Percentiles rank a stretch among this genome's conserved stretches.
Conservation (phyloP, 1,140 invertebrate species). For the Cardiocondyla obscurior region DNA sequence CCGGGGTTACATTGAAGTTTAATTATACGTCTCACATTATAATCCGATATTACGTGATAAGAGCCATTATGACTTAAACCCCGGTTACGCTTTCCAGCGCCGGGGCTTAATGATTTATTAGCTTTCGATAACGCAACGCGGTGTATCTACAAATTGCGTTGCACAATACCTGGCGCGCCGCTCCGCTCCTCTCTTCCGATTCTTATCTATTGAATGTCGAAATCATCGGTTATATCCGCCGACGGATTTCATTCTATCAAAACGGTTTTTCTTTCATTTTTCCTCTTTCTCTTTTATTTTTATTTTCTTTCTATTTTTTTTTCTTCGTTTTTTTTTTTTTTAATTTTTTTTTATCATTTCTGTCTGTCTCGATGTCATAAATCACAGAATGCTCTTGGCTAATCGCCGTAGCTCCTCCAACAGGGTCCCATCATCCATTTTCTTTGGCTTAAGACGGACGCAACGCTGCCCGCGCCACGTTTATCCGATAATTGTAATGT, state of each 20-base stretch:
- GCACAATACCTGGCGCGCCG: neutral
- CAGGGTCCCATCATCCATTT: slow-evolving; percentile 40
- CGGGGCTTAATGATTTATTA: slow-evolving; percentile 32
- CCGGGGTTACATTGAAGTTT: slow-evolving; percentile 47
- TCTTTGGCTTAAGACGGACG: slow-evolving; percentile 51
- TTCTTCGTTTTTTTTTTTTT: neutral
- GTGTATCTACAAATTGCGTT: slow-evolving; percentile 23
- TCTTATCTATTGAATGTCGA: slow-evolving; percentile 14
- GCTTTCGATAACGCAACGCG: slow-evolving; percentile 2
- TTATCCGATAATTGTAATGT: slow-evolving; percentile 56
- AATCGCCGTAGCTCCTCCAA: slow-evolving; percentile 41
- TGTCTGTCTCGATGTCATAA: slow-evolving; percentile 18
- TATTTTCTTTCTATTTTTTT: no score
- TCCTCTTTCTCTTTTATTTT: neutral
- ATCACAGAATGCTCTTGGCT: slow-evolving; percentile 50
- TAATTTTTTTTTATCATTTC: neutral
- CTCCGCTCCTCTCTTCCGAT: no score
- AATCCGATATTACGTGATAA: slow-evolving; percentile 34
- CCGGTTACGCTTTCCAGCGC: neutral
- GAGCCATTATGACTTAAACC: slow-evolving; percentile 26
- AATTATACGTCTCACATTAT: slow-evolving; percentile 56
- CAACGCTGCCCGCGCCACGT: slow-evolving; percentile 50
- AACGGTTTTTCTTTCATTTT: neutral
- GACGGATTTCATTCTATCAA: slow-evolving; percentile 1
- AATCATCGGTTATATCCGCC: neutral